Evolutionary conservation across 1,140 invertebrate genomes (phyloP).

Genomic region (Cephus cinctus): DNA sequence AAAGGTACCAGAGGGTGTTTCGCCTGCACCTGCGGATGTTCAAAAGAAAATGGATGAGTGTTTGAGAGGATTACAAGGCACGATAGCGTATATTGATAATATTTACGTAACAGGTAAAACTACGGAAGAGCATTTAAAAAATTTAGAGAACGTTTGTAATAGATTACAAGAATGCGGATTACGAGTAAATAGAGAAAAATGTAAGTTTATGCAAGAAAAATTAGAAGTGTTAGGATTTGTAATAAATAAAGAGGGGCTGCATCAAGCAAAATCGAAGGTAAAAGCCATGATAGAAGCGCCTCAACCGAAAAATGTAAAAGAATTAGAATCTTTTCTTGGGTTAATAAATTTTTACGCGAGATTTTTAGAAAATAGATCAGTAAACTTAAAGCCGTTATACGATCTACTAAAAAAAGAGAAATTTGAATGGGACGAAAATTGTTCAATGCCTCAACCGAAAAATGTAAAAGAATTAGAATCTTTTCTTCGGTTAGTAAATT

Average conservation of each 20-base stretch:
- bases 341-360: too few relatives aligned
- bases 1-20: too few relatives aligned
- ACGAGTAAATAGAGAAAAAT: neutral
- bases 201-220: neutral
- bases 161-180: conserved; percentile 8
- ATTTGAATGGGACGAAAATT: neutral
- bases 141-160: neutral
- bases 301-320: neutral
- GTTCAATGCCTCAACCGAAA: too few relatives aligned
- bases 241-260: neutral
- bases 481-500: too few relatives aligned
- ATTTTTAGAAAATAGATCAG: neutral
- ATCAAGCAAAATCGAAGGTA: neutral
- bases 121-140: conserved; percentile 18
- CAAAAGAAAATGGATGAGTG: conserved; percentile 34
- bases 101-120: conserved; percentile 30
- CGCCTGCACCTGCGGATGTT: conserved; percentile 4
- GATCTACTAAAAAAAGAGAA: too few relatives aligned
- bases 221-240: neutral
- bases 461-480: too few relatives aligned
- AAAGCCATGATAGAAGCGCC: neutral
- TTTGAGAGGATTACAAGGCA: conserved; percentile 28
- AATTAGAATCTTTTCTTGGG: neutral
- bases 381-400: conserved; percentile 2
- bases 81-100: conserved; percentile 36